phyloP scores from a whole-genome alignment of 1,140 invertebrate genomes.

The Magallana gigas region DNA sequence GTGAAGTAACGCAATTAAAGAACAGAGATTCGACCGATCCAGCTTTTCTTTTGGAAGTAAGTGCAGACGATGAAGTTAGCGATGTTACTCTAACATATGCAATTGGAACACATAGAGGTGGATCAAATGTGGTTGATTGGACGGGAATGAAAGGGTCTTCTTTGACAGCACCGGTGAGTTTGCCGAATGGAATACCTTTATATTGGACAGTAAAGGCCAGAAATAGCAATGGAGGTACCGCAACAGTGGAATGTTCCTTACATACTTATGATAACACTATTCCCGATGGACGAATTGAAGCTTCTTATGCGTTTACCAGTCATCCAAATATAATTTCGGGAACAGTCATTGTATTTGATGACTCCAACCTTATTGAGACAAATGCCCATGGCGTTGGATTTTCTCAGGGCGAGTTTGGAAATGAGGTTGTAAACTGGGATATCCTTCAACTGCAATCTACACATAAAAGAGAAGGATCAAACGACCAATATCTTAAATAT shows the following conservation, averaged over 20 bases:
- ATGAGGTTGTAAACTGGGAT: slow-evolving; percentile 59
- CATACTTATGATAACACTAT: slow-evolving; percentile 61
- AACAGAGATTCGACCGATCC: slow-evolving; percentile 55
- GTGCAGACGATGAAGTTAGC: slow-evolving; percentile 56
- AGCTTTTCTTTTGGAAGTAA: slow-evolving; percentile 62
- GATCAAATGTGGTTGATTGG: slow-evolving; percentile 59
- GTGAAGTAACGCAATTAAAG: slow-evolving; percentile 57
- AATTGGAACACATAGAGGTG: slow-evolving; percentile 62
- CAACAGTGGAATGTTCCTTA: slow-evolving; percentile 49
- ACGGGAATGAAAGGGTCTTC: slow-evolving; percentile 62
- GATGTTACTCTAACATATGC: slow-evolving; percentile 59
- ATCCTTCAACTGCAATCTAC: slow-evolving; percentile 49
- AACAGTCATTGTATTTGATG: slow-evolving; percentile 60
- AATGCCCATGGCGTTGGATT: slow-evolving; percentile 56
- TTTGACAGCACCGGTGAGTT: slow-evolving; percentile 18
- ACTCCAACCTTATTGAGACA: slow-evolving; percentile 50
- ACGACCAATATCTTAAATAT: slow-evolving; percentile 40
- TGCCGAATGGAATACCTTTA: slow-evolving; percentile 61
- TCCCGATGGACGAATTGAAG: slow-evolving; percentile 60
- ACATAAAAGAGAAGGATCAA: slow-evolving; percentile 33
- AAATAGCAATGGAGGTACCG: slow-evolving; percentile 58
- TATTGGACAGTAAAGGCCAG: slow-evolving; percentile 62
- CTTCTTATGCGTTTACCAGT: slow-evolving; percentile 56
- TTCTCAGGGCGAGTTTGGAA: slow-evolving; percentile 53
- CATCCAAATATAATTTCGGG: slow-evolving; percentile 59